Evolutionary conservation across 2,113 vertebrate species (phyloP).

Genomic region (Spea multiplicata): DNA sequence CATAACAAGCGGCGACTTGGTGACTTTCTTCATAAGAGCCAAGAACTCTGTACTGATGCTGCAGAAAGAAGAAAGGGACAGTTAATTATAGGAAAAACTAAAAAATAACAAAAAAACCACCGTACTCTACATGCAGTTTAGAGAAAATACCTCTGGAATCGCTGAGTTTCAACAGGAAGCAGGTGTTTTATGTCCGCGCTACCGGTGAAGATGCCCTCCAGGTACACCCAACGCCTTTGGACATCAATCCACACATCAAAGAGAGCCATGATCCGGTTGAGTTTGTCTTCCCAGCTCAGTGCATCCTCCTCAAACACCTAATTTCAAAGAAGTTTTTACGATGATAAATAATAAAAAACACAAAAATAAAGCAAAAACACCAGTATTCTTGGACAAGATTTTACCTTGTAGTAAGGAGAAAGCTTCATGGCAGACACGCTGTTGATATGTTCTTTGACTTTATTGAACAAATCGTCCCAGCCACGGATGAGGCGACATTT

Average conservation of each 20-base stretch:
- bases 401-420: slow-evolving; percentile 95
- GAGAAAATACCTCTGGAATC: slow-evolving; percentile 84
- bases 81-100: background rate
- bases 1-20: slow-evolving; percentile 97
- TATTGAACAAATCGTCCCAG: slow-evolving; percentile 99
- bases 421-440: slow-evolving; percentile 98
- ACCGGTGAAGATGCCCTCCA: slow-evolving; percentile 97
- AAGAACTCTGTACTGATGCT: slow-evolving; percentile 98
- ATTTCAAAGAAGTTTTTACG: background rate
- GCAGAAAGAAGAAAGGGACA: background rate
- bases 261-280: slow-evolving; percentile 98
- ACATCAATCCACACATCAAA: slow-evolving; percentile 99
- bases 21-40: slow-evolving; percentile 98
- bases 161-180: slow-evolving; percentile 92
- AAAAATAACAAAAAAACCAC: background rate
- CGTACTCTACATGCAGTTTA: background rate
- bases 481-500: slow-evolving; percentile 96
- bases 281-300: slow-evolving; percentile 97
- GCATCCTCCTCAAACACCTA: slow-evolving; percentile 98
- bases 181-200: slow-evolving; percentile 98
- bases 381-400: background rate
- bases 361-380: background rate
- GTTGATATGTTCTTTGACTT: slow-evolving; percentile 98
- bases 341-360: background rate
- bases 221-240: slow-evolving; percentile 95